Evolutionary conservation across 2,113 vertebrate genomes (phyloP), one percentile per base, ranked within the genome.

Genomic region (Petromus typicus): DNA sequence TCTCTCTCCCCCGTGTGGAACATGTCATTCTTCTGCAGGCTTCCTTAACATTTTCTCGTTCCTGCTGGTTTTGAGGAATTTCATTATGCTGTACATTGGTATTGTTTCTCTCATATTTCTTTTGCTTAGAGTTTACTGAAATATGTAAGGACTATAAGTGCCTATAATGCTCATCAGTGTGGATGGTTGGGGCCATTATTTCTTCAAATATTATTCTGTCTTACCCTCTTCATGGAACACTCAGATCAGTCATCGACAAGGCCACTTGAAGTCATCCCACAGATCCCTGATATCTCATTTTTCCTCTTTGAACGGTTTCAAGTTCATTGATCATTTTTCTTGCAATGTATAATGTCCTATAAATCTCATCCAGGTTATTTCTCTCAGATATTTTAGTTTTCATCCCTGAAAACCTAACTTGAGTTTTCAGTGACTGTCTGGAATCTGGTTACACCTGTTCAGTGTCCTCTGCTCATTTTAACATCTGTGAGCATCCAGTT

Each of bases 351-450:
- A 64, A 56, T 69, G 23, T 85, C 86, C 48, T 82, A 1, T 69
- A 32, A 45, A 23, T 86, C 20, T 59, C 37, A 84, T 32, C 2
- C 25, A 71, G 48, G 9, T 84, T 90, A 93, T 30, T 84, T 82
- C 73, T 83, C 61, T 85, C 48, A 37, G 18, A 45, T n/a, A 82
- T 32, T 94, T 30, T 37, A 80, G n/a, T 81, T 80, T 87, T 89
- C 32, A 59, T 63, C 17, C 32, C 32, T 40, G 69, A 10, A 54
- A 63, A 18, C 67, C 76, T 69, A 3, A 43, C 61, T 59, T 66
- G 2, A 8, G 69, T 64, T 90, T 86, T 83, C 12, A 81, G 79
- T 51, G 57, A 56, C n/a, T 93, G 3, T 69, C 45, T 69, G 11
- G 6, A 56, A 78, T 78, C 59, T 9, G n/a, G n/a, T 87, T 83